Evolutionary conservation across 2,113 vertebrate species (phyloP).

Genomic region (Tragelaphus strepsiceros): DNA sequence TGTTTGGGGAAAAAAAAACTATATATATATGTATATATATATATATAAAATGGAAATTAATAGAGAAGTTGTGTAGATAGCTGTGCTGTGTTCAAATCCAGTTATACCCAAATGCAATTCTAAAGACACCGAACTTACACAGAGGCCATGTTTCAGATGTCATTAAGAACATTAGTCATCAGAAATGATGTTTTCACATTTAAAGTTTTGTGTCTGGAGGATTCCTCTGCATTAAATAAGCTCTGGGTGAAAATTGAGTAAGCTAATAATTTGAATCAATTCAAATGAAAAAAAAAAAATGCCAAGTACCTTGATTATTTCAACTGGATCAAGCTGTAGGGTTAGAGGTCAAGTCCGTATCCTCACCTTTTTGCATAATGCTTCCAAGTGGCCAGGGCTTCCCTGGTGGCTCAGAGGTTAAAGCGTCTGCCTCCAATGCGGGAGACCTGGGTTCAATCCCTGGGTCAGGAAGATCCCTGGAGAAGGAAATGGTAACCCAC

Average conservation of each 20-base stretch:
- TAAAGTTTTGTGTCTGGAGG: background rate
- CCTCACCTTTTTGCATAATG: slow-evolving; percentile 32
- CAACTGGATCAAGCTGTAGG: background rate
- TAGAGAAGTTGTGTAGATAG: background rate
- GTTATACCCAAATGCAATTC: background rate
- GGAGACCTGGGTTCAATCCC: too few relatives aligned
- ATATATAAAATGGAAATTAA: background rate
- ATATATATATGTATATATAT: background rate
- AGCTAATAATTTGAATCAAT: background rate
- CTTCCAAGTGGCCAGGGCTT: background rate
- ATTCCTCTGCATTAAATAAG: background rate
- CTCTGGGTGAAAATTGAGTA: slow-evolving; percentile 29
- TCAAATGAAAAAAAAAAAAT: background rate
- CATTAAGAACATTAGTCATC: background rate
- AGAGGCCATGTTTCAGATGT: background rate
- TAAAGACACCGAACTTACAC: background rate
- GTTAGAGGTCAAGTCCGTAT: slow-evolving; percentile 15
- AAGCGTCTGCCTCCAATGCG: too few relatives aligned
- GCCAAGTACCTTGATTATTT: slow-evolving; percentile 31
- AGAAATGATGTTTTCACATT: background rate
- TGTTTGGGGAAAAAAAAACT: background rate
- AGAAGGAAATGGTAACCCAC: too few relatives aligned
- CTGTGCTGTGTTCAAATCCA: background rate
- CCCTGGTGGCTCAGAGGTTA: too few relatives aligned
- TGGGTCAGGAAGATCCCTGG: too few relatives aligned